Evolutionary conservation across 2,888 invertebrate species (phyloP).

Genomic region (Aethes cnicana): DNA sequence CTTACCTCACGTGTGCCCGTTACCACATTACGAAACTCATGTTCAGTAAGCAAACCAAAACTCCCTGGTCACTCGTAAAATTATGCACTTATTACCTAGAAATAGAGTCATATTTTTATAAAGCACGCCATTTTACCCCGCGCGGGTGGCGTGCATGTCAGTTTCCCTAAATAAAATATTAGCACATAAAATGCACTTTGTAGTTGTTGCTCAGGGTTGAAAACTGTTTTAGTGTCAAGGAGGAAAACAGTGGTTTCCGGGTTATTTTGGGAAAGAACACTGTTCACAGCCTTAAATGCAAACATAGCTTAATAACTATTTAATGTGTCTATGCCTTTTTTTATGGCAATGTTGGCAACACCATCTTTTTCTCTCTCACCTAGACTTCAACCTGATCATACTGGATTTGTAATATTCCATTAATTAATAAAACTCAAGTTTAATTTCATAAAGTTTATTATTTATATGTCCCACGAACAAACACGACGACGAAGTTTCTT

Average conservation of each 20-base stretch:
- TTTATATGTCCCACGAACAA: no score
- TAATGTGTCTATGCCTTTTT: no score
- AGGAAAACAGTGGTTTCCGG: background rate
- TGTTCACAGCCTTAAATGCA: no score
- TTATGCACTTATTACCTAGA: constrained; percentile 24
- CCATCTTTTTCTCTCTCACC: no score
- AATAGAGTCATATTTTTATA: constrained; percentile 31
- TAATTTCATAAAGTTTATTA: no score
- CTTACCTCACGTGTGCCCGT: background rate
- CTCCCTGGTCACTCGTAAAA: constrained; percentile 16
- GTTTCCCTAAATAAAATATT: constrained; percentile 28
- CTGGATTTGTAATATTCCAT: no score
- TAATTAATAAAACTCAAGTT: no score
- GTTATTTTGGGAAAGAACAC: no score
- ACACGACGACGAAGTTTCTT: no score
- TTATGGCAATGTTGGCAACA: no score
- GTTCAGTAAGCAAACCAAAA: constrained; percentile 12
- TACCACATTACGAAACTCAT: constrained; percentile 19
- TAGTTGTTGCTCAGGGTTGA: constrained; percentile 16
- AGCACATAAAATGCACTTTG: constrained; percentile 29
- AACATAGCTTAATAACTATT: no score
- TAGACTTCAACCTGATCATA: no score
- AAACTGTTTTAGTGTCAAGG: background rate
- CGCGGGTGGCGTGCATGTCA: constrained; percentile 23
- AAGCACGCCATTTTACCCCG: constrained; percentile 27